These are phyloP conservation scores for Diplazon laetatorius DNA, from an alignment of 2,888 invertebrate species.

Conservation along the genomic window DNA sequence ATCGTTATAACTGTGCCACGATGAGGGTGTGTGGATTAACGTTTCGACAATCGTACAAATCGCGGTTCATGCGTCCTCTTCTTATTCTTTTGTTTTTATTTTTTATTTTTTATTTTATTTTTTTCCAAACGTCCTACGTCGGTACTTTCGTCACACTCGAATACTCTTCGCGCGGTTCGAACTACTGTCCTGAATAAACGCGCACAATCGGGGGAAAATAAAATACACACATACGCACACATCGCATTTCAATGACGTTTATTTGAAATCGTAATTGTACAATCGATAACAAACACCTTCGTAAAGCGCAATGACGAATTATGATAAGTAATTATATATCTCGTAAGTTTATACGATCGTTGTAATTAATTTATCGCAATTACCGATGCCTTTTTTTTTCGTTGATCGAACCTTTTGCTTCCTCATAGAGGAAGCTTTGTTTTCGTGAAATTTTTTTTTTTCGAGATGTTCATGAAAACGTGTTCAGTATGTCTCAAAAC, in stretches of 20 bases:
- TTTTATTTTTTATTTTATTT: neutral
- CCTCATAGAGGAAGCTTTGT: too few species aligned
- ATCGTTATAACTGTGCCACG: neutral
- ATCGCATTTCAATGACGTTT: slow-evolving; percentile 20
- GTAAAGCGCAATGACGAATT: slow-evolving; percentile 22
- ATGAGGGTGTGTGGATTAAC: neutral
- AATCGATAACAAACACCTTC: slow-evolving; percentile 6
- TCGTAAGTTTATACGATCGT: neutral
- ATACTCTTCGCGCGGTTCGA: slow-evolving; percentile 8
- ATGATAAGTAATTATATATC: slow-evolving; percentile 4
- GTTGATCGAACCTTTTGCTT: neutral
- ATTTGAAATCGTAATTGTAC: slow-evolving; percentile 24
- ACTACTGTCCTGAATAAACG: neutral
- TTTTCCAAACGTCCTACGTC: neutral
- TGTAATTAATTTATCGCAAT: slow-evolving; percentile 20
- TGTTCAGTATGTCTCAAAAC: too few species aligned
- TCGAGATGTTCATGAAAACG: too few species aligned
- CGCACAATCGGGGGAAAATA: neutral
- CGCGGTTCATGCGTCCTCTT: neutral
- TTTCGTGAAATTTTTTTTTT: too few species aligned
- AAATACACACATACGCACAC: neutral
- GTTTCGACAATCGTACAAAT: neutral
- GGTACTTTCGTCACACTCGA: neutral
- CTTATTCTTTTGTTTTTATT: too few species aligned
- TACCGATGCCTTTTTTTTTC: neutral